Base-by-base conservation (phyloP, 64 coral and sea anemone species). In the Stichodactyla helianthus region DNA sequence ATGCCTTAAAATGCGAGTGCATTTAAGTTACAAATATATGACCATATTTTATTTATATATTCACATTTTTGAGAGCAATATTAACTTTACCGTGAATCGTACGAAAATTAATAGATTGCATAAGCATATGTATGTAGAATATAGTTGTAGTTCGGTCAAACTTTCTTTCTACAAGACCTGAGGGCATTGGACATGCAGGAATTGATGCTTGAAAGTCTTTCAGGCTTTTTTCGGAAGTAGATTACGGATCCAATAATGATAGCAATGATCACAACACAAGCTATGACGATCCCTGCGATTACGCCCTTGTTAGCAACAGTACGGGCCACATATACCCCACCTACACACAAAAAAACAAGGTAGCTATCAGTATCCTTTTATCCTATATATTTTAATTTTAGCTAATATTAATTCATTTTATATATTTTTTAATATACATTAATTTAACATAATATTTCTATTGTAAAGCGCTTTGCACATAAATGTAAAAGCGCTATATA, bases 281-380 rank as follows among this genome's bases (percentile, higher is more conserved):
- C 82, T 17, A 96, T 82, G 31, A 88, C 91, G 62, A 96, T 96
- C 61, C 91, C 94, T 54, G 91, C 91, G 18, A 96, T 93, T 10
- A 87, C 88, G 16, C 77, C 94, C 9, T 86, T 83, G 44, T 93
- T 78, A 16, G 94, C 77, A 14, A 96, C 56, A 13, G 91, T 93
- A 51, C 94, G 88, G 12, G 94, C 91, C 23, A 96, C 94, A 10
- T 96, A 96, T 7, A 92, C 87, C 1, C 94, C 94, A 74, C 94
- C 94, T 96, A 50, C 12, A 31, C 68, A 74, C 25, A 31, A 3
- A 31, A 35, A 58, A 6, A 65, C 5, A 74, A 31, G 27, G 12
- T 28, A 31, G 1, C 18, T 5, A 31, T 74, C 68, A 74, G 25
- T 74, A 27, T 28, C n/a, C n/a, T n/a, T n/a, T n/a, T n/a, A n/a